phyloP scores from a whole-genome alignment of 2,113 vertebrate genomes.

The Leucopsar rothschildi region DNA sequence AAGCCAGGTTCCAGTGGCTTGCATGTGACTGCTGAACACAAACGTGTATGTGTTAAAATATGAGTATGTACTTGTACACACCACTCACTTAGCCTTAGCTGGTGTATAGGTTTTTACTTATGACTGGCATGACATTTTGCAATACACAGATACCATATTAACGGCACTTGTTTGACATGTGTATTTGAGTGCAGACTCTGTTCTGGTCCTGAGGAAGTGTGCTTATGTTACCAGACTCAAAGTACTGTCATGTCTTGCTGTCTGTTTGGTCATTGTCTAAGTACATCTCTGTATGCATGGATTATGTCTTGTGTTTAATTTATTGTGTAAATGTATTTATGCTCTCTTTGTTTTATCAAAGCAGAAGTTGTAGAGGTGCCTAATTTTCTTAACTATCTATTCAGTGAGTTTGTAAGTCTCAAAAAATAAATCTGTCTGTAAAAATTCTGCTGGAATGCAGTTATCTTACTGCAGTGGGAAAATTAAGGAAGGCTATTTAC shows the following conservation, averaged over 20 bases:
- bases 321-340: slow-evolving; percentile 4
- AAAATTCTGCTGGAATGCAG: background rate
- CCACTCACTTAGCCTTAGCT: background rate
- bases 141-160: background rate
- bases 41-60: background rate
- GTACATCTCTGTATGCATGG: slow-evolving; percentile 11
- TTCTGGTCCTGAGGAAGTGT: slow-evolving; percentile 10
- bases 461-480: background rate
- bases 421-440: background rate
- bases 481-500: background rate
- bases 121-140: slow-evolving; percentile 23
- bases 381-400: background rate
- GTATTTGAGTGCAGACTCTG: slow-evolving; percentile 44
- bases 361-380: background rate
- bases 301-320: slow-evolving; percentile 23
- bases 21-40: background rate
- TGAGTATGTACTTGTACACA: background rate
- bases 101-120: background rate
- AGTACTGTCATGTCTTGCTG: slow-evolving; percentile 30
- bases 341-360: slow-evolving; percentile 24
- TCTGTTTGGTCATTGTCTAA: slow-evolving; percentile 56
- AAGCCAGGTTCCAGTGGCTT: background rate
- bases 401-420: background rate
- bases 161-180: slow-evolving; percentile 1
- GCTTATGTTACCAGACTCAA: slow-evolving; percentile 1